Conservation (phyloP, 1,140 invertebrate genomes). For the Brachionus asplanchnoidis region DNA sequence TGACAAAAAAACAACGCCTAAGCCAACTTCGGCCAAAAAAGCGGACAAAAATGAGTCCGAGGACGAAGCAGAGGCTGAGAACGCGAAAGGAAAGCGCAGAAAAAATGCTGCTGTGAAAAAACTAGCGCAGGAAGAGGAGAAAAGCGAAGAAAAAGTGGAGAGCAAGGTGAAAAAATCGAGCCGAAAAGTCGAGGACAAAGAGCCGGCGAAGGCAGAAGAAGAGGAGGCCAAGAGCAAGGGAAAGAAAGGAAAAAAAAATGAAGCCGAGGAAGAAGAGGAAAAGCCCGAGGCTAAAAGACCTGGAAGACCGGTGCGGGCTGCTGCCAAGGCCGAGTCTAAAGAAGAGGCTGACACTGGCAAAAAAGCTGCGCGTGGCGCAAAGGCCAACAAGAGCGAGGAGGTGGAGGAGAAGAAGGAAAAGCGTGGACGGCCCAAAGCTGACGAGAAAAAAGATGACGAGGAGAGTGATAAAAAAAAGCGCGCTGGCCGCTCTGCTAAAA, state of each 20-base stretch:
- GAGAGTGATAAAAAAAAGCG: background rate
- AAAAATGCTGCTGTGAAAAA: slow-evolving; percentile 14
- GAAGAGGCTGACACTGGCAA: background rate
- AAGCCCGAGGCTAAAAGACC: background rate
- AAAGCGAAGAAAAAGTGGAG: background rate
- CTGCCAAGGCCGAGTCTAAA: background rate
- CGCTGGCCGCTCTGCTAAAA: background rate
- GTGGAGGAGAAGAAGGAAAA: background rate
- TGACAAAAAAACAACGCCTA: background rate
- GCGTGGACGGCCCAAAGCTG: background rate
- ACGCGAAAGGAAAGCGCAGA: background rate
- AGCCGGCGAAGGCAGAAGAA: background rate
- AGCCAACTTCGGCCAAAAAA: background rate
- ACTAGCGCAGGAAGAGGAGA: slow-evolving; percentile 2
- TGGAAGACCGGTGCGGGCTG: background rate
- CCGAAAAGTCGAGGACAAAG: background rate
- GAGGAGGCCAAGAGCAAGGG: background rate
- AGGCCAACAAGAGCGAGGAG: background rate
- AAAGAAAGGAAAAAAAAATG: background rate
- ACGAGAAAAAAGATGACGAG: background rate
- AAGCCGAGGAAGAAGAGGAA: background rate
- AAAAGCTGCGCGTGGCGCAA: background rate
- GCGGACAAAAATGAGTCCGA: background rate
- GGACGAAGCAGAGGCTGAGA: background rate
- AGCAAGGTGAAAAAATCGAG: background rate